phyloP scores from a whole-genome alignment of 2,888 invertebrate genomes.

The Geophilus truncorum region DNA sequence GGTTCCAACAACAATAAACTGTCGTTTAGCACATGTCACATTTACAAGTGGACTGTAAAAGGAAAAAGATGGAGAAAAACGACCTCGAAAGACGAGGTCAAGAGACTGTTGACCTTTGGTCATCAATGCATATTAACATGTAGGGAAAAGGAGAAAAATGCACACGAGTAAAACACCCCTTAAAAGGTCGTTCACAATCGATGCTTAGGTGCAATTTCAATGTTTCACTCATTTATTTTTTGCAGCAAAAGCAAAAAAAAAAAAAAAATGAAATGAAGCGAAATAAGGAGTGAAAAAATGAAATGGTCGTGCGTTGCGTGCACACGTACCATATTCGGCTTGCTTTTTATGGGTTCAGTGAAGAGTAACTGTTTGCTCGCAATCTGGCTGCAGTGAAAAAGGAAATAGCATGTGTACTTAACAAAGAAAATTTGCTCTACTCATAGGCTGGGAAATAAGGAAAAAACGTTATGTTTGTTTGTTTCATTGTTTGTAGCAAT shows the following conservation, averaged over 20 bases:
- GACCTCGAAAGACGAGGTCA: conserved; percentile 11
- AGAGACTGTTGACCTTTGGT: conserved; percentile 19
- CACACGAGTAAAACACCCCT: no score
- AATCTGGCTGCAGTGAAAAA: conserved; percentile 6
- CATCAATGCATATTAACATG: conserved; percentile 17
- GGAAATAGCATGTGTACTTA: conserved; percentile 12
- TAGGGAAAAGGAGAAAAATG: neutral
- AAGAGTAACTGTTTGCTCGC: conserved; percentile 6
- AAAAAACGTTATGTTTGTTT: neutral
- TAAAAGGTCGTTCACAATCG: no score
- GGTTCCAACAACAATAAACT: neutral
- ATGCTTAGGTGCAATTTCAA: no score
- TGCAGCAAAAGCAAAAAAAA: no score
- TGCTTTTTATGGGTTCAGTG: neutral
- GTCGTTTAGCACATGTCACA: neutral
- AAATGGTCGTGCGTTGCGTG: neutral
- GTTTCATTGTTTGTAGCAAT: neutral
- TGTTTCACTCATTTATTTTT: no score
- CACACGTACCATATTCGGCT: neutral
- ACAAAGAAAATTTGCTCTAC: conserved; percentile 7
- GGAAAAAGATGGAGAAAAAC: neutral
- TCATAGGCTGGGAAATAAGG: neutral
- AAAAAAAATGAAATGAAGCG: no score
- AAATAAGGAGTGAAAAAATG: neutral
- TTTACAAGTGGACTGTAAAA: neutral